Percentiles rank a stretch among this genome's conserved stretches.
Evolutionary conservation across 2,888 invertebrate genomes (phyloP).

Genomic region (Cerastis rubricosa): DNA sequence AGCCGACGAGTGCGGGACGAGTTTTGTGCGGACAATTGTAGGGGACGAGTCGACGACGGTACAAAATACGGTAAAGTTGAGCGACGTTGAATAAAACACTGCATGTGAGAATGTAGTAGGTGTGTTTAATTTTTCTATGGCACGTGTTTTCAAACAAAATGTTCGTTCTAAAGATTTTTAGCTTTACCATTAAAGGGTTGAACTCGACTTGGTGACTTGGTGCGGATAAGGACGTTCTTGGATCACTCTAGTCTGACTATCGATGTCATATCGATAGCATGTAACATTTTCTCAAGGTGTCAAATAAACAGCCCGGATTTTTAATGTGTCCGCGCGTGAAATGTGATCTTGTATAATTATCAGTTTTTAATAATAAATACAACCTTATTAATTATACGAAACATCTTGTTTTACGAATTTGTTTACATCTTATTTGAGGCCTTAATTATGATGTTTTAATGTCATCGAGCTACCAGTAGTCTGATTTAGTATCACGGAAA

Average conservation of each 20-base stretch:
- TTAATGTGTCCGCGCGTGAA: slow-evolving; percentile 10
- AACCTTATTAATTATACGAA: slow-evolving; percentile 60
- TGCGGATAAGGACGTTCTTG: background rate
- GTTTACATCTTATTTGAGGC: slow-evolving; percentile 59
- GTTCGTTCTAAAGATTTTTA: background rate
- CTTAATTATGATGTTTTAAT: slow-evolving; percentile 62
- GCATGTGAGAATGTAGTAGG: slow-evolving; percentile 9
- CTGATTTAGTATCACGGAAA: slow-evolving; percentile 33
- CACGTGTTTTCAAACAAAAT: slow-evolving; percentile 11
- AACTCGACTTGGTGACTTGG: background rate
- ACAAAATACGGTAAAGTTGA: slow-evolving; percentile 51
- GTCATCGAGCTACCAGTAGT: slow-evolving; percentile 13
- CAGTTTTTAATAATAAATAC: slow-evolving; percentile 48
- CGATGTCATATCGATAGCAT: background rate
- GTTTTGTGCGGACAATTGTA: slow-evolving; percentile 64
- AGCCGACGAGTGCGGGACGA: slow-evolving; percentile 63
- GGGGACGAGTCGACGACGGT: slow-evolving; percentile 41
- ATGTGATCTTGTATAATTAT: slow-evolving; percentile 49
- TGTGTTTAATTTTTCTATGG: slow-evolving; percentile 25
- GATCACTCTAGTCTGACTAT: background rate
- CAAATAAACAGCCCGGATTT: slow-evolving; percentile 5
- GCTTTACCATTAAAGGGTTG: background rate
- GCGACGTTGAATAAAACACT: slow-evolving; percentile 41
- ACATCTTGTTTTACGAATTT: slow-evolving; percentile 59
- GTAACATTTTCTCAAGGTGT: background rate